Percentiles rank a stretch among this genome's conserved stretches.
phyloP scores from a whole-genome alignment of 2,113 vertebrate species.

The Sylvietta virens region DNA sequence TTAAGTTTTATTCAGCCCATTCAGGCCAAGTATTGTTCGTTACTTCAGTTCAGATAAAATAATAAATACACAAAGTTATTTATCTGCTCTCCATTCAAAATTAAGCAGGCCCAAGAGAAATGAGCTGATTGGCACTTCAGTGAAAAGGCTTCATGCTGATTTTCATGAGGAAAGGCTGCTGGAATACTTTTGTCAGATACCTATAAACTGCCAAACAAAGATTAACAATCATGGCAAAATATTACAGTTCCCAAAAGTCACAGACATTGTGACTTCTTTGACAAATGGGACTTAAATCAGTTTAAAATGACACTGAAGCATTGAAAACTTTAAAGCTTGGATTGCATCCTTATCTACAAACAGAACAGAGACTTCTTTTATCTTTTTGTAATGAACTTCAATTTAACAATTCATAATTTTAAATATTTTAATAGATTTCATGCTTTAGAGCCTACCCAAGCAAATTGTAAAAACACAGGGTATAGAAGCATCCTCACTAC shows the following conservation, averaged over 20 bases:
- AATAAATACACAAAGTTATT: neutral
- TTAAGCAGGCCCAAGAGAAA: neutral
- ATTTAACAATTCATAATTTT: slow-evolving; percentile 56
- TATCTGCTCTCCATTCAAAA: neutral
- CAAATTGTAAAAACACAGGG: neutral
- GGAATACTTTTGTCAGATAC: slow-evolving; percentile 6
- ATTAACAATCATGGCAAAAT: slow-evolving; percentile 44
- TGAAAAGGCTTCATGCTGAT: neutral
- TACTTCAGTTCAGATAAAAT: neutral
- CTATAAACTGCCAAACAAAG: slow-evolving; percentile 24
- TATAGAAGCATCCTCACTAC: neutral
- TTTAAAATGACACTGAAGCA: neutral
- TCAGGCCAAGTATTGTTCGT: neutral
- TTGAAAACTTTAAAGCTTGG: neutral
- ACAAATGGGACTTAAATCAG: slow-evolving; percentile 4
- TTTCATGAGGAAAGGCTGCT: slow-evolving; percentile 20
- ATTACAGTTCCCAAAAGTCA: slow-evolving; percentile 5
- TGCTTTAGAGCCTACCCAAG: neutral
- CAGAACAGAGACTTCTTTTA: neutral
- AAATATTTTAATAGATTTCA: slow-evolving; percentile 51
- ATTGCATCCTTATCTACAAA: neutral
- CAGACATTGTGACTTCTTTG: neutral
- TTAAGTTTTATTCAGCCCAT: neutral
- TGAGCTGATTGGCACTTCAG: neutral
- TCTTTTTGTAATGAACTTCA: neutral